Evolutionary conservation across 2,113 vertebrate genomes (phyloP), one percentile per base, ranked within the genome.

Genomic region (Neogale vison): DNA sequence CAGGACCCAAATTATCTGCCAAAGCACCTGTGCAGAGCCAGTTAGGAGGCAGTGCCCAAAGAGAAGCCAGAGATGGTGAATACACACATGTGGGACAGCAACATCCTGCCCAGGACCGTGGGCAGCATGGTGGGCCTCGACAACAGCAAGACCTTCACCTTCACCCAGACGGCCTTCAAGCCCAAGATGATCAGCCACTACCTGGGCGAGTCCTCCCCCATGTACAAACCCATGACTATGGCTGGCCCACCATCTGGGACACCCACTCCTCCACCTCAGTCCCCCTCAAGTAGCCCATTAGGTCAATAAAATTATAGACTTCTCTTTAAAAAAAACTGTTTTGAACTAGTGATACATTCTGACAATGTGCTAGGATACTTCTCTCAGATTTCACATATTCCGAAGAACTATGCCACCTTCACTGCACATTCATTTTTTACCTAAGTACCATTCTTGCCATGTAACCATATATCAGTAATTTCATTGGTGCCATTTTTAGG

Each of bases 111-210:
- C 0, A 99, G 99, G 98, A 99, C 99, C 96, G 99, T 99, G 86
- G 59, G 10, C 59, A 67, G 99, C 98, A 99, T 99, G 99, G 99
- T 99, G 1, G 99, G 99, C 0, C 99, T 99, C 69, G 99, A 99
- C 99, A 99, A 99, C 0, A 99, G 99, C 98, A 99, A 99, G 97
- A 99, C 99, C 91, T 99, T 99, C 99, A 99, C 99, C 98, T 99
- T 99, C 99, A 99, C 99, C 98, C 99, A 99, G 99, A 99, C 99
- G 98, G 99, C 99, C 98, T 99, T 99, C 98, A 99, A 99, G 99
- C 99, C 99, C 0, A 99, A 99, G 98, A 99, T 99, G 99, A 99
- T 99, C 5, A 99, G 99, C 24, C 99, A 99, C 98, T 99, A 99
- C 98, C 97, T 99, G 98, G 99, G 99, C 7, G 99, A 99, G 93